Base-by-base conservation (phyloP, 1,140 invertebrate species). In the Drosophila pseudoobscura region DNA sequence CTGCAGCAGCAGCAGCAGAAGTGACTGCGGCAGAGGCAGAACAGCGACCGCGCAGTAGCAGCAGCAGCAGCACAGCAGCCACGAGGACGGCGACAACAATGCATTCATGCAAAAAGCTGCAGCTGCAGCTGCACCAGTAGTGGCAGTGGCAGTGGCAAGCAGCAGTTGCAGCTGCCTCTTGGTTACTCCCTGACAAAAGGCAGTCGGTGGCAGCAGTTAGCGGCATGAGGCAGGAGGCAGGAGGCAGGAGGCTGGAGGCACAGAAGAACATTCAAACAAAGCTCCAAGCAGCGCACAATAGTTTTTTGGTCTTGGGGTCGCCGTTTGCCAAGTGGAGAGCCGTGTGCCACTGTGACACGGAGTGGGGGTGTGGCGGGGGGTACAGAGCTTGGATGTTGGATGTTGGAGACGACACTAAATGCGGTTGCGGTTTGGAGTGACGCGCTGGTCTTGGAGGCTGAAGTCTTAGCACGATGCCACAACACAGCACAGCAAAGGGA, bases 101-200 rank as follows among this genome's bases (percentile, higher is more conserved):
- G 78, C 78, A 80, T 35, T 71, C 74, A 82, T 78, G 78, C 78
- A 82, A 82, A 75, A 78, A 69, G 75, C 54, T 72, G 59, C 72
- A 80, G 65, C 11, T 17, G 26, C 31, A 11, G 44, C n/a, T n/a
- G n/a, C n/a, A n/a, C n/a, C 20, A 15, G 15, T 29, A 39, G 54
- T 54, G 26, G 43, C 39, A 56, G 41, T 54, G 26, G 43, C 39
- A 56, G 41, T 66, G 63, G 46, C 50, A 50, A 64, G 41, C 52
- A 66, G 61, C 69, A 46, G 55, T 51, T 72, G 75, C 73, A 75
- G 63, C 56, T 78, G 75, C 61, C 64, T 78, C 65, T 61, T 58
- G 53, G 70, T 60, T 59, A 49, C 61, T 65, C 46, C 46, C 20
- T 50, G 49, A 70, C 73, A 76, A 65, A 68, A 46, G 72, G 46